Evolutionary conservation across 1,140 invertebrate species (phyloP), one percentile per base, ranked within the genome.

Genomic region (Leptonema lineaticorne): DNA sequence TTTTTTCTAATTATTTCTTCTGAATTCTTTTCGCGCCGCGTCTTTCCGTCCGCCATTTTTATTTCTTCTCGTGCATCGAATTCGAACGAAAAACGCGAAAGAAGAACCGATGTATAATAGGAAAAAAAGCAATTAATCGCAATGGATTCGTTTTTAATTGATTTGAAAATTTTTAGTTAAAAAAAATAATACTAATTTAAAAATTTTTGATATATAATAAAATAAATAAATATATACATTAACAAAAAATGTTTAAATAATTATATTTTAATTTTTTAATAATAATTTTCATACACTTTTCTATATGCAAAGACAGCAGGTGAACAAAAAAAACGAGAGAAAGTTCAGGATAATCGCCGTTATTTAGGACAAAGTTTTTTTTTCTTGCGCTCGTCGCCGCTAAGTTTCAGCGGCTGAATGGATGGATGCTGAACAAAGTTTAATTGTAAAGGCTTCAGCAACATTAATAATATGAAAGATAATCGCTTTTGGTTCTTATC

Each of bases 401-500:
- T 11, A 18, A 22, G 50, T 53, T 53, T 53, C 11, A 18, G 3
- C 8, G 9, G 50, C 27, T 24, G 50, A 8, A 24, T n/a, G 46
- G 46, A 4, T 8, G 46, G 22, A 20, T 48, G n/a, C 46, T 24
- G 50, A 53, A 18, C 7, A 53, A 53, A 53, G 50, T 53, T 53
- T 53, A 53, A 53, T 53, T 53, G 50, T 26, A 22, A 53, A 53
- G 20, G 7, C 50, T 9, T 45, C 7, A 22, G 50, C 4, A 53
- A 26, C 50, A 53, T 53, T 53, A 4, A 53, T 53, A 24, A 53
- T 26, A 26, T 53, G 50, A 24, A 24, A 53, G 50, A 53, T 53
- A 53, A 53, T 53, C 50, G 18, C 50, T 16, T 41, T 16, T 9
- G 22, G 20, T 26, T 9, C 50, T 53, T 53, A 26, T 53, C 50